A percentile compares a stretch with the other conserved stretches of the same genome.
Evolutionary conservation across 2,888 invertebrate genomes (phyloP).

Genomic region (Andrena dorsata): DNA sequence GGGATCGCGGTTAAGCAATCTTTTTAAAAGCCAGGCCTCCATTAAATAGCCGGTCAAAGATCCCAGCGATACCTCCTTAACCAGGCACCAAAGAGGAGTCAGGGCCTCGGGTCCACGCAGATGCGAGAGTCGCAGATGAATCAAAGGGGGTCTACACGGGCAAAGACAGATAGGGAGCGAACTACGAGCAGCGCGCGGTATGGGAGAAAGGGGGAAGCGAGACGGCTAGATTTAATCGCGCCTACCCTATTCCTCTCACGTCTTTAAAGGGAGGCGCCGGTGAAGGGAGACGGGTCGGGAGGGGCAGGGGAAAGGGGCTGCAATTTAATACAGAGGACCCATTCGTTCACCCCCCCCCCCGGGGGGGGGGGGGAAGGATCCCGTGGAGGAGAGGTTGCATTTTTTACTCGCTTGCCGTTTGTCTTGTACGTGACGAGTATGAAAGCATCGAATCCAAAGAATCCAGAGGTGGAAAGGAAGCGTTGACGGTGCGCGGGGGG

Average conservation of each 20-base stretch:
- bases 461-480: conserved; percentile 36
- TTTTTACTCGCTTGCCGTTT: conserved; percentile 67
- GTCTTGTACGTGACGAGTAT: conserved; percentile 69
- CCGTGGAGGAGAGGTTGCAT: conserved; percentile 58
- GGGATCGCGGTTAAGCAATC: conserved; percentile 22
- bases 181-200: conserved; percentile 16
- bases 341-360: conserved; percentile 63
- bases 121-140: conserved; percentile 41
- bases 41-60: conserved; percentile 50
- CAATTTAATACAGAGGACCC: conserved; percentile 69
- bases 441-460: conserved; percentile 57
- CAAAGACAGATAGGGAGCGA: conserved; percentile 34
- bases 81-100: conserved; percentile 18
- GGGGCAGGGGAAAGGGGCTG: conserved; percentile 31
- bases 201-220: conserved; percentile 28
- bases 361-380: conserved; percentile 50
- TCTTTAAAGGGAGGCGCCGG: conserved; percentile 59
- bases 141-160: conserved; percentile 33
- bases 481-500: conserved; percentile 3
- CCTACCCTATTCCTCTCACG: conserved; percentile 74
- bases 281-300: conserved; percentile 31
- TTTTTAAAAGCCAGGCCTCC: conserved; percentile 28
- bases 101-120: conserved; percentile 10
- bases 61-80: conserved; percentile 38
- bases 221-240: conserved; percentile 73